These are phyloP conservation scores for Lepeophtheirus salmonis DNA, from an alignment of 1,140 invertebrate species.

Conservation along the genomic window DNA sequence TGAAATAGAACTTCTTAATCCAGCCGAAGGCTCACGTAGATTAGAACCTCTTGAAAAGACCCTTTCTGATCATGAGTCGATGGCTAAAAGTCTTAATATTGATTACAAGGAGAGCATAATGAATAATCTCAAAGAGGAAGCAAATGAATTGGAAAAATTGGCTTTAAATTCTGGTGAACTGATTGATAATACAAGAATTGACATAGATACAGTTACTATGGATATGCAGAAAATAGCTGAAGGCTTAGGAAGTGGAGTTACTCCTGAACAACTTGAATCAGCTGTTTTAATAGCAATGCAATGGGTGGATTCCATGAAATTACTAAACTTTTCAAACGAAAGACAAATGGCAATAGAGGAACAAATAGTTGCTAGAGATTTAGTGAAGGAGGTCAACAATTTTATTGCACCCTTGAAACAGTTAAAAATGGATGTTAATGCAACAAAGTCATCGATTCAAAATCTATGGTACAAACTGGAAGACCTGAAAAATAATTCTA, in stretches of 20 bases:
- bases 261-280: slow-evolving; percentile 15
- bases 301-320: slow-evolving; percentile 9
- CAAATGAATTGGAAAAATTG: background rate
- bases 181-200: background rate
- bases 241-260: slow-evolving; percentile 9
- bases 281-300: slow-evolving; percentile 7
- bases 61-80: background rate
- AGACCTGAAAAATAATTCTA: slow-evolving; percentile 46
- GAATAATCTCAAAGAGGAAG: background rate
- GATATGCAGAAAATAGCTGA: slow-evolving; percentile 11
- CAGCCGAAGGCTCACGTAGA: slow-evolving; percentile 2
- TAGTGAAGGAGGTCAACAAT: slow-evolving; percentile 42
- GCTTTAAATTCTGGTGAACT: background rate
- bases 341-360: slow-evolving; percentile 31
- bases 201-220: slow-evolving; percentile 1
- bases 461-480: slow-evolving; percentile 44
- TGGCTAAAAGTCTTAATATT: slow-evolving; percentile 9
- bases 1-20: slow-evolving; percentile 13
- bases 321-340: background rate
- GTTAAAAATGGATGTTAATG: slow-evolving; percentile 34
- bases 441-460: slow-evolving; percentile 36
- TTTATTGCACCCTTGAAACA: slow-evolving; percentile 44
- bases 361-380: slow-evolving; percentile 37
- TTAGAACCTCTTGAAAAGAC: slow-evolving; percentile 13
- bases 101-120: slow-evolving; percentile 14